Percentiles rank a stretch among this genome's conserved stretches.
Evolutionary conservation across 1,140 invertebrate species (phyloP).

Genomic region (Drosophila subobscura): DNA sequence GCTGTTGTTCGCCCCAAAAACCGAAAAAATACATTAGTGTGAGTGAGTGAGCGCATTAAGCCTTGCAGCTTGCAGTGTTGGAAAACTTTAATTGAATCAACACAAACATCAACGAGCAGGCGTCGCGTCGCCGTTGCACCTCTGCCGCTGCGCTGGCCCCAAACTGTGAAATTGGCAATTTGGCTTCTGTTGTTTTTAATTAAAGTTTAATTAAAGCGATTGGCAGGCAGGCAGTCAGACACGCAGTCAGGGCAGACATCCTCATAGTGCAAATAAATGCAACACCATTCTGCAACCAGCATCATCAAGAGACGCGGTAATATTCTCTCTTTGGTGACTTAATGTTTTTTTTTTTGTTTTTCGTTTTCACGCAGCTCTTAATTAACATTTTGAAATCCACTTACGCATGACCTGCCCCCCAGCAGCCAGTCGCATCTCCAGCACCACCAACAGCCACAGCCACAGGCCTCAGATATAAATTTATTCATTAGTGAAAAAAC

Average conservation of each 20-base stretch:
- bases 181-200: conserved; percentile 74
- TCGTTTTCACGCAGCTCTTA: conserved; percentile 19
- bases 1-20: not conserved
- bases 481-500: conserved; percentile 37
- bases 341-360: conserved; percentile 19
- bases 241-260: not conserved
- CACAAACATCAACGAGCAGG: conserved; percentile 59
- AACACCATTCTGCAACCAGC: conserved; percentile 9
- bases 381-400: conserved; percentile 59
- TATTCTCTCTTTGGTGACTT: conserved; percentile 38
- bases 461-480: conserved; percentile 1
- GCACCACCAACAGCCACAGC: not conserved
- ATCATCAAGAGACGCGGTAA: not conserved
- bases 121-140: conserved; percentile 14
- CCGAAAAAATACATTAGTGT: no score
- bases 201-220: conserved; percentile 78
- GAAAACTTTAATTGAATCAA: conserved; percentile 78
- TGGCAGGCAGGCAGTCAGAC: conserved; percentile 25
- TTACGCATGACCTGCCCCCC: conserved; percentile 11
- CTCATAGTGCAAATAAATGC: conserved; percentile 33
- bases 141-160: conserved; percentile 9
- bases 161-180: conserved; percentile 71
- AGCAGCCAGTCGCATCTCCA: conserved; percentile 1
- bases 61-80: conserved; percentile 50
- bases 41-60: conserved; percentile 29